Evolutionary conservation across 1,140 invertebrate genomes (phyloP), one percentile per base, ranked within the genome.

Genomic region (Drosophila leontia): DNA sequence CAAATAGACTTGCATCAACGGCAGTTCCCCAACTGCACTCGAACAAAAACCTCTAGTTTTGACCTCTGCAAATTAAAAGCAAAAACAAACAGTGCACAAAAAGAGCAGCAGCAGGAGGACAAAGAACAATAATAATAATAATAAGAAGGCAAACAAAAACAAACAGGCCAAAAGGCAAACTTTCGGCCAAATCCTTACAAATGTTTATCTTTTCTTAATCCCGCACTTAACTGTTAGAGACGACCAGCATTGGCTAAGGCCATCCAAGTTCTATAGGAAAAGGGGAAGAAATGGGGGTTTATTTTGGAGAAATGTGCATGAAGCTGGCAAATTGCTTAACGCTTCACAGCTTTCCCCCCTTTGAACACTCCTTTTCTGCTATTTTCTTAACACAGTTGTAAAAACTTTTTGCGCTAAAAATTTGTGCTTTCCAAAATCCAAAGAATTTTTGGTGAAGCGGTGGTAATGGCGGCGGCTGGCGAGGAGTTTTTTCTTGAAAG

Each of bases 191-290:
- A 91, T 91, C 85, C 90, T 90, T 91, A 91, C 90, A 91, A 91
- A 91, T 91, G 90, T 91, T 91, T 91, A 91, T 91, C 90, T 91
- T 91, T 91, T 91, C 90, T 91, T 91, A 91, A 91, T 91, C 77
- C 90, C 77, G 82, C 85, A 91, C 88, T 91, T 91, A 91, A 91
- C 87, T 88, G 84, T 76, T 75, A 76, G 75, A 56, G 53, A 56
- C 19, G 53, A 81, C 88, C 88, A 78, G 80, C 81, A 87, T 91
- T 80, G 86, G 79, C 68, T 69, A 78, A 48, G 56, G 69, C 65
- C 45, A 29, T 17, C 47, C 39, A 35, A 56, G 35, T 56, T 39
- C 34, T 26, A 39, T 26, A 7, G 13, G 19, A n/a, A 39, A 23
- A 29, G n/a, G 19, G 11, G 23, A 13, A 32, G 26, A 26, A 13